A percentile compares a stretch with the other conserved stretches of the same genome.
Evolutionary conservation across 1,140 invertebrate species (phyloP).

Genomic region (Eurosta solidaginis): DNA sequence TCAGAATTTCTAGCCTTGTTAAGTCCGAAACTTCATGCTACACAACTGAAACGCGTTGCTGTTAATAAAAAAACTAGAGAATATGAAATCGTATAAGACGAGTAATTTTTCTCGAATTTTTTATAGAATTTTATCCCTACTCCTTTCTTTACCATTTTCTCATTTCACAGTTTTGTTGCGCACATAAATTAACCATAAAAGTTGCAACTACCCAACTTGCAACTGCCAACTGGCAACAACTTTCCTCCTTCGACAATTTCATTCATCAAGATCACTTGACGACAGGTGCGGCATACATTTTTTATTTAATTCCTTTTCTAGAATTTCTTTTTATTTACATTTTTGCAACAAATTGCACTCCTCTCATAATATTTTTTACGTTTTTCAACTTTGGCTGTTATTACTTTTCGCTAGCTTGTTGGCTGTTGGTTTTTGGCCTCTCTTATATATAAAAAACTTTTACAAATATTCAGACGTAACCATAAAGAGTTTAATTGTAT

Average conservation of each 20-base stretch:
- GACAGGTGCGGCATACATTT: slow-evolving; percentile 17
- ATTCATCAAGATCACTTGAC: slow-evolving; percentile 18
- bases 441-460: neutral
- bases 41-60: neutral
- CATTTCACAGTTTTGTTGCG: slow-evolving; percentile 15
- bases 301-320: neutral
- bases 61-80: neutral
- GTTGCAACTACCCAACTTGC: slow-evolving; percentile 12
- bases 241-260: slow-evolving; percentile 12
- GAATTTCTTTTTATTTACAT: neutral
- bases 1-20: slow-evolving; percentile 1
- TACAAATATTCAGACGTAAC: neutral
- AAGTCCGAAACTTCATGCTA: neutral
- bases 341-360: slow-evolving; percentile 10
- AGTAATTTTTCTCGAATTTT: neutral
- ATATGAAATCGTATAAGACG: neutral
- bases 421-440: neutral
- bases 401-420: neutral
- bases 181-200: slow-evolving; percentile 13
- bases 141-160: neutral
- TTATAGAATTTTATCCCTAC: neutral
- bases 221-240: slow-evolving; percentile 5
- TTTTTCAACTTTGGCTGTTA: neutral
- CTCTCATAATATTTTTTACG: too few relatives aligned
- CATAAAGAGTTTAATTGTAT: slow-evolving; percentile 10